Evolutionary conservation across 2,113 vertebrate species (phyloP).

Genomic region (Columba janthina): DNA sequence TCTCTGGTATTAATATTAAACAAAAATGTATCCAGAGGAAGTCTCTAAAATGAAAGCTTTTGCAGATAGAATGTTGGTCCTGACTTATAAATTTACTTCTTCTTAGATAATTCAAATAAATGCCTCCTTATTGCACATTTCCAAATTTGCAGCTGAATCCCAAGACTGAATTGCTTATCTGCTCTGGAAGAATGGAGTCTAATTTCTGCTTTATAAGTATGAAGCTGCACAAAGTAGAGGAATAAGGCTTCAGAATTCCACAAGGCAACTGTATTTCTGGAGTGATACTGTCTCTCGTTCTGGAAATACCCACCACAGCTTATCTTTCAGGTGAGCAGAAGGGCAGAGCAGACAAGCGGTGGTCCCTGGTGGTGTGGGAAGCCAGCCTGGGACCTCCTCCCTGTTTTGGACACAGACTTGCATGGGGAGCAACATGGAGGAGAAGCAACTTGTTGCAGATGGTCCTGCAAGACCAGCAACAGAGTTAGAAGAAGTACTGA

Average conservation of each 20-base stretch:
- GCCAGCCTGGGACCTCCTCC: background rate
- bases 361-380: background rate
- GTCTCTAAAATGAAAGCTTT: background rate
- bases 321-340: background rate
- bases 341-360: background rate
- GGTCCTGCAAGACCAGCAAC: background rate
- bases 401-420: background rate
- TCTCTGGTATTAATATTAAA: background rate
- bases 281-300: background rate
- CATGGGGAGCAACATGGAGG: background rate
- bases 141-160: background rate
- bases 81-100: background rate
- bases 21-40: background rate
- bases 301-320: background rate
- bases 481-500: background rate
- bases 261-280: background rate
- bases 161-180: background rate
- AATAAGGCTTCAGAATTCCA: background rate
- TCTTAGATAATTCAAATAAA: background rate
- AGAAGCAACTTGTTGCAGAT: rapidly evolving
- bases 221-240: background rate
- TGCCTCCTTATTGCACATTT: background rate
- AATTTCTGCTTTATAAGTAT: background rate
- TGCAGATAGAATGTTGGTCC: background rate
- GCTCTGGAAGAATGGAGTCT: background rate